Evolutionary conservation across 1,140 invertebrate genomes (phyloP).

Genomic region (Teleopsis dalmanni): DNA sequence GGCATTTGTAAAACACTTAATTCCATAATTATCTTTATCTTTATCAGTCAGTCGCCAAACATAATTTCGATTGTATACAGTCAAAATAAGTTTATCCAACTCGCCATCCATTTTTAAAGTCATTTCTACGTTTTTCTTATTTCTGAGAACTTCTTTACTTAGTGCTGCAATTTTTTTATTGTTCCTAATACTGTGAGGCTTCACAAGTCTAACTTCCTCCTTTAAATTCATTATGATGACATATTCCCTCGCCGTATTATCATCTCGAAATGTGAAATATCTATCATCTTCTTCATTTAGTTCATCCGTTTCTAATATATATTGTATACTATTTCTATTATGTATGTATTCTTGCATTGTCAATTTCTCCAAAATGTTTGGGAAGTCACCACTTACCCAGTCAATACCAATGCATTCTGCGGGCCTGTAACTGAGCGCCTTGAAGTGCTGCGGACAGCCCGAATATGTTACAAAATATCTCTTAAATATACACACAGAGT

Average conservation of each 20-base stretch:
- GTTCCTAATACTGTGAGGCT: not conserved
- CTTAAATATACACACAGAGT: slow-evolving; percentile 28
- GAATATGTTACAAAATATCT: slow-evolving; percentile 16
- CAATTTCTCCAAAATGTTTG: not conserved
- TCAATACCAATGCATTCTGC: slow-evolving; percentile 22
- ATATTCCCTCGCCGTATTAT: not conserved
- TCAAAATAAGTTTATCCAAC: slow-evolving; percentile 19
- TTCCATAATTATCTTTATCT: slow-evolving; percentile 20
- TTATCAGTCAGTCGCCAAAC: slow-evolving; percentile 22
- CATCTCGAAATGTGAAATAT: not conserved
- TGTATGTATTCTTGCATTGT: slow-evolving; percentile 15
- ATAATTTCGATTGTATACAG: slow-evolving; percentile 28
- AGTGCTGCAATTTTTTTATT: not conserved
- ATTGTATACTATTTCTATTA: slow-evolving; percentile 15
- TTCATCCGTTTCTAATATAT: slow-evolving; percentile 4
- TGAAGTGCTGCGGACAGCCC: slow-evolving; percentile 28
- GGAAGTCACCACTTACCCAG: not conserved
- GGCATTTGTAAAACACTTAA: slow-evolving; percentile 38
- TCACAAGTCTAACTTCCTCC: not conserved
- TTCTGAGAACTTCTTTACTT: slow-evolving; percentile 2
- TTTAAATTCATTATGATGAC: not conserved
- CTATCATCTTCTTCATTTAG: not conserved
- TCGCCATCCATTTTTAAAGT: slow-evolving; percentile 20
- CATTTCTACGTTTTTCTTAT: slow-evolving; percentile 19
- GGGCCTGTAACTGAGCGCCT: slow-evolving; percentile 21